Conservation (phyloP, 2,888 invertebrate genomes). For the Chymomyza fuscimana region DNA sequence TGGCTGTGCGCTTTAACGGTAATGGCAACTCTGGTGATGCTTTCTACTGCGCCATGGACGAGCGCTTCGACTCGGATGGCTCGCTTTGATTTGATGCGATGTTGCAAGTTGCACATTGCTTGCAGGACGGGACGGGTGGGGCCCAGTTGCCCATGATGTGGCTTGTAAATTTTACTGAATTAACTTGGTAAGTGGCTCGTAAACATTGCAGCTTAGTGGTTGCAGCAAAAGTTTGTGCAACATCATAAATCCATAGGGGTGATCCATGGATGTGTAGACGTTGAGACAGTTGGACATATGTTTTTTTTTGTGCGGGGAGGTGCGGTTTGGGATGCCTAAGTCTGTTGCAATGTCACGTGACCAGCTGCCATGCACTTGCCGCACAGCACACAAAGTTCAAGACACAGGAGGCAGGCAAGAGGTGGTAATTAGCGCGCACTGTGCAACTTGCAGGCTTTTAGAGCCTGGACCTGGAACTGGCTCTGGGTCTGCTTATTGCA, state of each 20-base stretch:
- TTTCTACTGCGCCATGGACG: constrained; percentile 5
- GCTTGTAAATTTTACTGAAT: background rate
- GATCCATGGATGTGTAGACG: constrained; percentile 50
- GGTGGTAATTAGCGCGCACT: constrained; percentile 59
- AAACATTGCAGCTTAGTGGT: background rate
- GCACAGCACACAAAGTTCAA: background rate
- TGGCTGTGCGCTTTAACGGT: background rate
- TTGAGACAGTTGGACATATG: background rate
- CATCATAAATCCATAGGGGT: constrained; percentile 12
- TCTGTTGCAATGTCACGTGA: constrained; percentile 58
- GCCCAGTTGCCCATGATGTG: background rate
- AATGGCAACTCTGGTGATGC: background rate
- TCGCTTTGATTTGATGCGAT: constrained; percentile 1
- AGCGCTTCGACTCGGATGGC: constrained; percentile 7
- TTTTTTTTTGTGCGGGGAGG: background rate
- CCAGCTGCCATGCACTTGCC: constrained; percentile 31
- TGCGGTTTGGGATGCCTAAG: constrained; percentile 21
- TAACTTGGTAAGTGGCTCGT: background rate
- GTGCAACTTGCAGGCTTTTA: background rate
- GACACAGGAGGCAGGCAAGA: constrained; percentile 37
- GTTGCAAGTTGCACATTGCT: background rate
- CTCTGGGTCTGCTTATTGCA: constrained; percentile 39
- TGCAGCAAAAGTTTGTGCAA: background rate
- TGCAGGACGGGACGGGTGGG: background rate
- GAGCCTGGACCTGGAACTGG: constrained; percentile 33